Percentiles rank a stretch among this genome's conserved stretches.
phyloP scores from a whole-genome alignment of 2,888 invertebrate genomes.

The Euphydryas editha region DNA sequence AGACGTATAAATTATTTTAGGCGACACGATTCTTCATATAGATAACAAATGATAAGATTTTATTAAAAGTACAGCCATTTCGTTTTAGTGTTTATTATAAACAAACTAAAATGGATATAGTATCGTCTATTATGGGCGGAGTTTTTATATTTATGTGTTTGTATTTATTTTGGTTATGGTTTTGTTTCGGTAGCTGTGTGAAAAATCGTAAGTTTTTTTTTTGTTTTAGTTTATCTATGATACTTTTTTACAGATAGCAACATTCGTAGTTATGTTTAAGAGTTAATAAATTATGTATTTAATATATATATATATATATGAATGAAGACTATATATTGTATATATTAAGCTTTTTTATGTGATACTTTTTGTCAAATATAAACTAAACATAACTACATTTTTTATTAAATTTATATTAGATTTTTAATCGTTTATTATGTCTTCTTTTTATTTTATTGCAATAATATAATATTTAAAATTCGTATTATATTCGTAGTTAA shows the following conservation, averaged over 20 bases:
- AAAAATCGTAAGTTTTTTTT: constrained; percentile 60
- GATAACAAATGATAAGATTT: constrained; percentile 16
- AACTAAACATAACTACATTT: too few relatives aligned
- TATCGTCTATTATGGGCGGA: constrained; percentile 51
- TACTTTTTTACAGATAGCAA: neutral
- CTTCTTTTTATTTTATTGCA: too few relatives aligned
- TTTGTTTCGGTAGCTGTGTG: constrained; percentile 67
- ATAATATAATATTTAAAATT: neutral
- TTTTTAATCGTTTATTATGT: too few relatives aligned
- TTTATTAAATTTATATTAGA: too few relatives aligned
- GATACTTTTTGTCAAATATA: too few relatives aligned
- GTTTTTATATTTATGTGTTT: constrained; percentile 64
- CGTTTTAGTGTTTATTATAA: constrained; percentile 9
- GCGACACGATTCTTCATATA: neutral
- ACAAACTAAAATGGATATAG: constrained; percentile 56
- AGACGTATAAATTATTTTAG: neutral
- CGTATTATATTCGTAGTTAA: neutral
- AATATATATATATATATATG: too few relatives aligned
- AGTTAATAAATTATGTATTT: too few relatives aligned
- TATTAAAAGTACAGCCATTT: constrained; percentile 14
- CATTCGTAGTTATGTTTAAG: neutral
- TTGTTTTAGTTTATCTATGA: neutral
- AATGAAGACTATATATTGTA: too few relatives aligned
- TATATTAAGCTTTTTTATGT: too few relatives aligned
- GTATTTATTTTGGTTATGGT: constrained; percentile 74